phyloP scores from a whole-genome alignment of 2,797 vertebrate species.

The Poeciliopsis gracilis region DNA sequence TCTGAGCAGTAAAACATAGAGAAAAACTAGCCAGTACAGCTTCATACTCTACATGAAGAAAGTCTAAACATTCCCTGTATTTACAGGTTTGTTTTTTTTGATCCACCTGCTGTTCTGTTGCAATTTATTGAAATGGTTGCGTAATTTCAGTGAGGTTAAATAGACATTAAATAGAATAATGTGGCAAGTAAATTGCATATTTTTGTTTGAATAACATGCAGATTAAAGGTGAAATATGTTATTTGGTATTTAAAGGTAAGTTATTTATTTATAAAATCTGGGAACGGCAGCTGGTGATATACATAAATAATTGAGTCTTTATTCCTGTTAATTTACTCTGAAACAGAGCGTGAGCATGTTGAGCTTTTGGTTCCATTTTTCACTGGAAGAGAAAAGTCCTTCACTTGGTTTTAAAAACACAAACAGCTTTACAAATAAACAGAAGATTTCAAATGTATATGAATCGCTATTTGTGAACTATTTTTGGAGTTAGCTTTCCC shows the following conservation, averaged over 20 bases:
- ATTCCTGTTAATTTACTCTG: not conserved
- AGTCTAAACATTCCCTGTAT: not conserved
- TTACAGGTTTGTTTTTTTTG: not conserved
- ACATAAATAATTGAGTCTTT: not conserved
- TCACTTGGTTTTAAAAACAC: not conserved
- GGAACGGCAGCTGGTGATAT: not conserved
- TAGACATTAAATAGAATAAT: not conserved
- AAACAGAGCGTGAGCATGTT: not conserved
- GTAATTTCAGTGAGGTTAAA: not conserved
- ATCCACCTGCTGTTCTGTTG: not conserved
- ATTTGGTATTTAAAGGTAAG: not conserved
- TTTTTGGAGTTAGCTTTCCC: not conserved
- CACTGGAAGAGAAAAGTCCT: conserved; percentile 2
- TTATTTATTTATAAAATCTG: not conserved
- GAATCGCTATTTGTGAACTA: not conserved
- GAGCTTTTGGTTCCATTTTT: not conserved
- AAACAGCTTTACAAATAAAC: not conserved
- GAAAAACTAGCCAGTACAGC: not conserved
- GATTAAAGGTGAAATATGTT: not conserved
- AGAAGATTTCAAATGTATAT: not conserved
- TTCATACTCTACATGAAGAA: not conserved
- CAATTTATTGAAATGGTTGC: not conserved
- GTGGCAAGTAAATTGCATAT: not conserved
- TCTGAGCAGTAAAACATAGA: not conserved
- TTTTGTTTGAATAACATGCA: not conserved